These are phyloP conservation scores for Chelon auratus DNA, from an alignment of 2,797 vertebrate genomes.

Conservation along the genomic window DNA sequence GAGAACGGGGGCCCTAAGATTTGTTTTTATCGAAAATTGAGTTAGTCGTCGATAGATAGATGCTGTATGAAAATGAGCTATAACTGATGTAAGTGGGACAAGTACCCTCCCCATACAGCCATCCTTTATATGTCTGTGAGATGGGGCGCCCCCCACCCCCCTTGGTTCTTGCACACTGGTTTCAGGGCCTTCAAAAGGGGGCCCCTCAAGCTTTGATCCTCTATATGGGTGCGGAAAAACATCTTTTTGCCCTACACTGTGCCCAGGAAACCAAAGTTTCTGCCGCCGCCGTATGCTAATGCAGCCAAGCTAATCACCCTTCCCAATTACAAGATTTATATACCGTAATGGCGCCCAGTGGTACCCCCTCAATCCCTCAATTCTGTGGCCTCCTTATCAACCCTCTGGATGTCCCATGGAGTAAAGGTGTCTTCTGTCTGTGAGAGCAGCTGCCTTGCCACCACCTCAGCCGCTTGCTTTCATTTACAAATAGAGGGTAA, in stretches of 20 bases:
- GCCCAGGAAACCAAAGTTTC: constrained; percentile 85
- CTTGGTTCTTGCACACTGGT: constrained; percentile 88
- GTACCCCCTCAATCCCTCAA: constrained; percentile 55
- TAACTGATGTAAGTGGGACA: constrained; percentile 81
- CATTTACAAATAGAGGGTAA: constrained; percentile 65
- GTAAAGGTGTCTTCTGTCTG: constrained; percentile 77
- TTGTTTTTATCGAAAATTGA: constrained; percentile 77
- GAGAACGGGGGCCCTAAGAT: constrained; percentile 63
- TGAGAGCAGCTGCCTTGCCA: constrained; percentile 80
- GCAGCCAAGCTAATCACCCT: constrained; percentile 79
- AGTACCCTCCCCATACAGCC: constrained; percentile 73
- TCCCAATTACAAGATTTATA: constrained; percentile 82
- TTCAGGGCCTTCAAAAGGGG: constrained; percentile 95
- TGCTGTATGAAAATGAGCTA: constrained; percentile 79
- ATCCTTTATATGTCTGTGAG: constrained; percentile 83
- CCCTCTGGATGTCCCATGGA: constrained; percentile 70
- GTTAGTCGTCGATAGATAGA: constrained; percentile 69
- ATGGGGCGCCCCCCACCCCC: constrained; percentile 84
- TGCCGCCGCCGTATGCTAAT: constrained; percentile 82
- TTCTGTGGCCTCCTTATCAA: constrained; percentile 64
- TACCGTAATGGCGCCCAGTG: constrained; percentile 69
- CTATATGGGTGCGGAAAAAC: constrained; percentile 88
- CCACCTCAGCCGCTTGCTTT: constrained; percentile 67
- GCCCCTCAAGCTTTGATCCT: constrained; percentile 95
- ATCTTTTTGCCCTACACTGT: constrained; percentile 88